Evolutionary conservation across 2,888 invertebrate species (phyloP).

Genomic region (Lasioglossum figueresi): DNA sequence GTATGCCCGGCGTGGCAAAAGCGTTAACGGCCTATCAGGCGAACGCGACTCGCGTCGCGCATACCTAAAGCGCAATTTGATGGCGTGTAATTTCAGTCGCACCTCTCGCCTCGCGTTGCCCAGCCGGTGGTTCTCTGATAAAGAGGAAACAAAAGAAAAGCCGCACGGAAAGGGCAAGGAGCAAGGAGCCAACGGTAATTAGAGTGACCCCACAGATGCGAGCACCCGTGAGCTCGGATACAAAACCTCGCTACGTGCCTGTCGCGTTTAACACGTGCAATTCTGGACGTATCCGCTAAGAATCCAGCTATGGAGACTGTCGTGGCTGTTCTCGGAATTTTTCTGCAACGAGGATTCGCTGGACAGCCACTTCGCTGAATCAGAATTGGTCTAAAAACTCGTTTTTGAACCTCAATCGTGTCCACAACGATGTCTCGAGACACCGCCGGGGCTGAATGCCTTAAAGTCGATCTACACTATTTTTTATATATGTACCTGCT

Average conservation of each 20-base stretch:
- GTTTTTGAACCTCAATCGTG: background rate
- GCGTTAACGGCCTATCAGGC: slow-evolving; percentile 46
- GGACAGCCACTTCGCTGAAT: background rate
- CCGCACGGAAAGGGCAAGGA: slow-evolving; percentile 17
- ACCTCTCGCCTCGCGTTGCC: slow-evolving; percentile 37
- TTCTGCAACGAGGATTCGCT: background rate
- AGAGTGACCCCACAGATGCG: slow-evolving; percentile 38
- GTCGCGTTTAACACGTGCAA: background rate
- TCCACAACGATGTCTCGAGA: background rate
- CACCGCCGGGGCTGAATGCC: background rate
- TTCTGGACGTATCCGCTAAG: background rate
- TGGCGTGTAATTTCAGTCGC: slow-evolving; percentile 72
- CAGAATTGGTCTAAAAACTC: background rate
- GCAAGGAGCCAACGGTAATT: slow-evolving; percentile 48
- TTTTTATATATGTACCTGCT: too few species aligned
- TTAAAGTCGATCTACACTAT: too few species aligned
- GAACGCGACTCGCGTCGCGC: slow-evolving; percentile 56
- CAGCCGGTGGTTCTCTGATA: slow-evolving; percentile 41
- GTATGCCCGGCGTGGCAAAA: background rate
- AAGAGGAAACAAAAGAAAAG: slow-evolving; percentile 43
- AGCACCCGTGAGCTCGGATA: background rate
- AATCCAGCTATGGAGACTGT: background rate
- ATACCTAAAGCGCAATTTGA: slow-evolving; percentile 73
- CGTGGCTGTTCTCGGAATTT: background rate
- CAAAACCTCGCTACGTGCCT: background rate